Conservation (phyloP, 2,888 invertebrate genomes). For the Troglohyphantes excavatus region DNA sequence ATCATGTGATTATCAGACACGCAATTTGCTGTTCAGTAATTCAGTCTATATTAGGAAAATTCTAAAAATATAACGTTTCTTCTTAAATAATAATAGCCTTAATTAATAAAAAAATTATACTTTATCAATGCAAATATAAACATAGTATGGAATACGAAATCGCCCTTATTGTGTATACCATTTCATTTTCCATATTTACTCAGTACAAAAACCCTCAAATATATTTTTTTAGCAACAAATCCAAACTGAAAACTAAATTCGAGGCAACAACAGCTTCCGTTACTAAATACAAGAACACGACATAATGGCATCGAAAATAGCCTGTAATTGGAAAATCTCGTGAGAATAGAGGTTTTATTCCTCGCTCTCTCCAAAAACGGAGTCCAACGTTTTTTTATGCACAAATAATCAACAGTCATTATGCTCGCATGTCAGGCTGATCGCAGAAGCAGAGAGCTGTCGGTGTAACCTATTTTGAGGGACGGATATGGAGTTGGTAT, state of each 20-base stretch:
- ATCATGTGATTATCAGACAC: too few relatives aligned
- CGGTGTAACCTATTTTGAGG: not conserved
- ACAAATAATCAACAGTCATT: slow-evolving; percentile 3
- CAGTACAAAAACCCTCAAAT: too few relatives aligned
- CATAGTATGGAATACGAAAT: too few relatives aligned
- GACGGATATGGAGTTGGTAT: not conserved
- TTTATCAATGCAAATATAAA: too few relatives aligned
- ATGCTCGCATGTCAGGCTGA: not conserved
- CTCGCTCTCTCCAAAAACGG: not conserved
- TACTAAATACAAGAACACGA: not conserved
- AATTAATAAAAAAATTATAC: too few relatives aligned
- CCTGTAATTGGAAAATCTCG: not conserved
- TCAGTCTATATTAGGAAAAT: too few relatives aligned
- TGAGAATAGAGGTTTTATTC: not conserved
- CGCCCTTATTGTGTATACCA: too few relatives aligned
- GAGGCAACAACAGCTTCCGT: not conserved
- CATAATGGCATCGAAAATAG: not conserved
- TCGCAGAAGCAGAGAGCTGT: too few relatives aligned
- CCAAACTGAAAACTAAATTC: not conserved
- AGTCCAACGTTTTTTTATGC: not conserved
- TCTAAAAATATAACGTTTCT: too few relatives aligned
- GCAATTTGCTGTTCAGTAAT: too few relatives aligned
- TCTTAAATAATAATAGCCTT: too few relatives aligned
- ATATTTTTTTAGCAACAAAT: not conserved
- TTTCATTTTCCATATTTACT: too few relatives aligned